These are phyloP conservation scores for Sebastes alutus DNA, from an alignment of 2,797 vertebrate species.

Conservation along the genomic window DNA sequence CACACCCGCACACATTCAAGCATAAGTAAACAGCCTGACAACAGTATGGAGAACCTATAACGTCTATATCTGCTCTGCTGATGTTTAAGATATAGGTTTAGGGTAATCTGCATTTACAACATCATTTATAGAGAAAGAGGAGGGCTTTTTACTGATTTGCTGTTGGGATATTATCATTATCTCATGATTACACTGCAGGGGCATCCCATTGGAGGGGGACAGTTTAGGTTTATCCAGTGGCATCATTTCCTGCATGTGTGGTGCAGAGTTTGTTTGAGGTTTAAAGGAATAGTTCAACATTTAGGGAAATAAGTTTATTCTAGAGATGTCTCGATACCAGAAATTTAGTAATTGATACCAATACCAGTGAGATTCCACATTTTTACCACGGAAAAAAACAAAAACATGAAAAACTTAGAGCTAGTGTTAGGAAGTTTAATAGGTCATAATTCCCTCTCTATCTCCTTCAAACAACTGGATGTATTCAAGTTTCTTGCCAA, in stretches of 20 bases:
- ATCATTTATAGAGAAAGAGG: slow-evolving; percentile 2
- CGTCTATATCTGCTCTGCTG: not conserved
- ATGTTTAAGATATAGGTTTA: slow-evolving; percentile 20
- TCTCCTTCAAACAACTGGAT: too few species aligned
- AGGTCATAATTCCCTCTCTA: too few species aligned
- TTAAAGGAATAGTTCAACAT: not conserved
- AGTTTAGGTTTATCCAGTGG: not conserved
- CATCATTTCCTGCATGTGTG: not conserved
- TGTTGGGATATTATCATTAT: not conserved
- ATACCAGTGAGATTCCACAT: too few species aligned
- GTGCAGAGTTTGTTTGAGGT: not conserved
- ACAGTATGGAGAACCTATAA: slow-evolving; percentile 12
- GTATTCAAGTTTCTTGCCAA: not conserved
- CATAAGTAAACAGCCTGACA: slow-evolving; percentile 48
- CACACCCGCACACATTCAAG: slow-evolving; percentile 5
- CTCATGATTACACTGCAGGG: not conserved
- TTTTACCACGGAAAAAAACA: accelerated
- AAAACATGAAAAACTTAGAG: too few species aligned
- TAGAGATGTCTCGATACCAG: too few species aligned
- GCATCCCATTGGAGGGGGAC: not conserved
- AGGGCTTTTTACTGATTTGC: not conserved
- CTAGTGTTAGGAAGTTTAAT: too few species aligned
- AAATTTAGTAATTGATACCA: too few species aligned
- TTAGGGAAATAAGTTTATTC: not conserved
- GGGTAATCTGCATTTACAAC: slow-evolving; percentile 4